Base-by-base conservation (phyloP, 2,113 vertebrate species). In the Asarcornis scutulata region DNA sequence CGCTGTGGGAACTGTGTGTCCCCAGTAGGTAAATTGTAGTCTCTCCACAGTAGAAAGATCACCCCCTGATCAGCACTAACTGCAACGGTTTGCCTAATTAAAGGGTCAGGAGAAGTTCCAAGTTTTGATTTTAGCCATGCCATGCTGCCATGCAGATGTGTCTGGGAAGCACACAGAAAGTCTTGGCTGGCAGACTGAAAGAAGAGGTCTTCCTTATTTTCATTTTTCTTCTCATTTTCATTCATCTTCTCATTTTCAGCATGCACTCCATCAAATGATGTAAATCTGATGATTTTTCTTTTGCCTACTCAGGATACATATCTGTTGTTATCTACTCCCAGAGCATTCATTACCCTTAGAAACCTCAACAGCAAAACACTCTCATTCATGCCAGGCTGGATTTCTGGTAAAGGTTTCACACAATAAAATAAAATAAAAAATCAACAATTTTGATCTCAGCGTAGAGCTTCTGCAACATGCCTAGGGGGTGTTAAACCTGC, bases 391-490 rank as follows among this genome's bases (percentile, higher is more conserved):
- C 29, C 73, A n/a, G 14, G 10, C 6, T 62, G 55, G 17, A 64
- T 74, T 73, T 31, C 46, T 59, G 52, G 13, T n/a, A n/a, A 22
- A 38, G 36, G 3, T 6, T 29, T 82, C 32, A 27, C 11, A 74
- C 9, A 46, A 46, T 44, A 46, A 46, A 46, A 22, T 48, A 83
- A 1, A 15, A 13, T 27, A 1, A 15, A 14, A 31, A 7, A 4
- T 3, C 63, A 27, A 2, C 8, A 0, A 6, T 52, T 34, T 5
- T 23, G 6, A 36, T 22, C 27, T 64, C 50, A 36, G 22, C 0
- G 3, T 1, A 17, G 50, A 69, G 17, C 25, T 38, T 14, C 73
- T 73, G n/a, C 27, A 52, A 10, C 4, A 1, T 10, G 14, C 32
- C 31, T 9, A 12, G 50, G 60, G 44, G 53, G 32, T 1, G 55